Conservation (phyloP, 2,888 invertebrate species). For the Spodoptera picta region DNA sequence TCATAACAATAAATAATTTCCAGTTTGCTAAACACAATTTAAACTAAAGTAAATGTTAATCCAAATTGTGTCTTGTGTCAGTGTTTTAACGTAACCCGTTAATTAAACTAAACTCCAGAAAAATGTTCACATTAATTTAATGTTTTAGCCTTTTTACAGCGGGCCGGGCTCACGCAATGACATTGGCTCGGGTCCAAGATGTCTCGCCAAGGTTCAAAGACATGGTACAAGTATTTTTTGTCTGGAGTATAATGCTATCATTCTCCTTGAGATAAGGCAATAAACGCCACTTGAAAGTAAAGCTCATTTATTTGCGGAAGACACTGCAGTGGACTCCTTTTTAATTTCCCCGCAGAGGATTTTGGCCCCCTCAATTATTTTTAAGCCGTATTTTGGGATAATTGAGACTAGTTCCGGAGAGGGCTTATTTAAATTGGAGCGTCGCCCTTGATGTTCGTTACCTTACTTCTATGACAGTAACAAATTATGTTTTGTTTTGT, state of each 20-base stretch:
- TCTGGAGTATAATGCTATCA: slow-evolving; percentile 78
- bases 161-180: slow-evolving; percentile 72
- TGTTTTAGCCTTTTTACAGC: slow-evolving; percentile 69
- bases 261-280: slow-evolving; percentile 83
- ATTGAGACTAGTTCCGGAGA: slow-evolving; percentile 43
- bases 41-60: slow-evolving; percentile 21
- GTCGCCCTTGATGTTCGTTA: slow-evolving; percentile 24
- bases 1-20: slow-evolving; percentile 24
- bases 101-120: slow-evolving; percentile 55
- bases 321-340: slow-evolving; percentile 76
- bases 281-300: slow-evolving; percentile 83
- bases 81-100: slow-evolving; percentile 41
- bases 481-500: slow-evolving; percentile 10
- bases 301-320: slow-evolving; percentile 80
- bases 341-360: slow-evolving; percentile 70
- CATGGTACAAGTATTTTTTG: slow-evolving; percentile 79
- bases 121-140: slow-evolving; percentile 48
- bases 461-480: slow-evolving; percentile 27
- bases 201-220: slow-evolving; percentile 86
- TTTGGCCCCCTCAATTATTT: slow-evolving; percentile 72
- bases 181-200: slow-evolving; percentile 83
- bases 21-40: slow-evolving; percentile 20
- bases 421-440: slow-evolving; percentile 46
- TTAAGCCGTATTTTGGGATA: slow-evolving; percentile 61
- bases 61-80: slow-evolving; percentile 17